A percentile compares a stretch with the other conserved stretches of the same genome.
These are phyloP conservation scores for Chiroxiphia lanceolata DNA, from an alignment of 2,797 vertebrate genomes.

Conservation along the genomic window DNA sequence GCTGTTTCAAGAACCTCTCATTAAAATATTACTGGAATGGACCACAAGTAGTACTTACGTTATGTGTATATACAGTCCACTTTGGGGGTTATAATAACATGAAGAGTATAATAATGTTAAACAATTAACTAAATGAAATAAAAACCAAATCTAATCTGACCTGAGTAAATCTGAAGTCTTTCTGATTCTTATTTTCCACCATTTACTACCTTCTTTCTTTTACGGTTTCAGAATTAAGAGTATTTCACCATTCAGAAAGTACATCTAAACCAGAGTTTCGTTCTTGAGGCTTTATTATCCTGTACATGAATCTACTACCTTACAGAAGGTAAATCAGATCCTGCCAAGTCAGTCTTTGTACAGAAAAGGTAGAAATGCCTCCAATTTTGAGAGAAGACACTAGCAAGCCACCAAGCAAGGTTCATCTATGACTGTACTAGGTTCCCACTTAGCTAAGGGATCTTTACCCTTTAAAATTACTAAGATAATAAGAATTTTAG, in stretches of 20 bases:
- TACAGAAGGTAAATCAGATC: neutral
- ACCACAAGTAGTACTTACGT: conserved; percentile 4
- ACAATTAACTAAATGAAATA: conserved; percentile 30
- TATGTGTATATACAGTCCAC: neutral
- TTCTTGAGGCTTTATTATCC: neutral
- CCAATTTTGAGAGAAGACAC: neutral
- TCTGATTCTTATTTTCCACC: neutral
- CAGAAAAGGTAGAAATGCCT: neutral
- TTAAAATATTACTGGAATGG: conserved; percentile 55
- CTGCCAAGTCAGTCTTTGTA: neutral
- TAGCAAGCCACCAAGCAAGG: neutral
- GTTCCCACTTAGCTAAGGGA: neutral
- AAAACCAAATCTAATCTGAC: conserved; percentile 27
- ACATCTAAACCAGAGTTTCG: neutral
- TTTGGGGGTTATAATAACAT: conserved; percentile 24
- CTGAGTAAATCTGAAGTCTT: conserved; percentile 16
- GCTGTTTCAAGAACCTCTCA: conserved; percentile 57
- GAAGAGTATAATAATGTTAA: conserved; percentile 36
- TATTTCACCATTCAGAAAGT: neutral
- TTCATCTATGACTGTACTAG: neutral
- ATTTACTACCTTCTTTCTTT: neutral
- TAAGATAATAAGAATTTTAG: neutral
- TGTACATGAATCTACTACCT: neutral
- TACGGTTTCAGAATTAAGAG: neutral
- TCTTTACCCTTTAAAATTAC: neutral